A percentile compares a stretch with the other conserved stretches of the same genome.
Conservation (phyloP, 2,797 vertebrate genomes). For the Hippopotamyrus pictus region DNA sequence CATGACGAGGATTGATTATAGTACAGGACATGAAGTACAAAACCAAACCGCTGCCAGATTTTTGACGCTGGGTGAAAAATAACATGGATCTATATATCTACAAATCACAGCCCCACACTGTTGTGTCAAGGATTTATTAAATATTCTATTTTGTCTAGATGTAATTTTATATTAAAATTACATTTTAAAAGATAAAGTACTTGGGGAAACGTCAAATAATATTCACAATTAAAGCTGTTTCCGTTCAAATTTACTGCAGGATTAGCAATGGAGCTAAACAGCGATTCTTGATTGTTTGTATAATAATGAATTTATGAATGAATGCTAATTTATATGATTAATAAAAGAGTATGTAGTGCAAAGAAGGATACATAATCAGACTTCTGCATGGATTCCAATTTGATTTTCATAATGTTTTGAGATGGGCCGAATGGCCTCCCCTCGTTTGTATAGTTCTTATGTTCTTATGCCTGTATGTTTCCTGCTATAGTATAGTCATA, state of each 20-base stretch:
- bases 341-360: background rate
- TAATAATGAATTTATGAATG: background rate
- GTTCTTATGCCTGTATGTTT: background rate
- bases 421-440: too few species aligned
- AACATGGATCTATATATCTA: background rate
- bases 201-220: background rate
- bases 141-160: background rate
- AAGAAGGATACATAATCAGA: background rate
- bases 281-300: background rate
- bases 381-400: background rate
- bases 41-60: background rate
- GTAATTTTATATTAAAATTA: background rate
- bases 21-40: background rate
- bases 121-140: background rate
- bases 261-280: background rate
- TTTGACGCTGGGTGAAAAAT: background rate
- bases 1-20: background rate
- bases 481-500: background rate
- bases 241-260: background rate
- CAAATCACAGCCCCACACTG: background rate
- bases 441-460: too few species aligned
- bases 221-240: background rate
- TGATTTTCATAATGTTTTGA: background rate
- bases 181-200: background rate
- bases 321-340: background rate